phyloP scores from a whole-genome alignment of 2,797 vertebrate genomes.

The Cuculus canorus region DNA sequence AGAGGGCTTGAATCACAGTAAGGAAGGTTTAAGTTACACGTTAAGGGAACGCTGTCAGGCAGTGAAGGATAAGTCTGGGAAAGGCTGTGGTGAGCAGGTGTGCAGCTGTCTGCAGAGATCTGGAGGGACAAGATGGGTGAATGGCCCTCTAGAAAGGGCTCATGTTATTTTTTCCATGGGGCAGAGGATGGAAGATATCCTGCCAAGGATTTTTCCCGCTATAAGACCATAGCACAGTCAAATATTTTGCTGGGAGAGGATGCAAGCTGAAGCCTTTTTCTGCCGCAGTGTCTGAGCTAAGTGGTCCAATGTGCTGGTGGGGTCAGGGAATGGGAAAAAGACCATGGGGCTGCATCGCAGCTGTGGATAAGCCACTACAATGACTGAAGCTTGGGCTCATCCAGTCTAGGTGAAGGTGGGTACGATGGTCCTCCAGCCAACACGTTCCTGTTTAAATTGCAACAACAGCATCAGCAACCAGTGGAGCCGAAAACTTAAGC shows the following conservation, averaged over 20 bases:
- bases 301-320: fast-evolving
- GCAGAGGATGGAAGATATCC: not conserved
- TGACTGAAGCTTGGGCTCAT: not conserved
- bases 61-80: not conserved
- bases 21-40: not conserved
- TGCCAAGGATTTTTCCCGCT: not conserved
- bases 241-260: not conserved
- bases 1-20: not conserved
- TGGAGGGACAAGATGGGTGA: not conserved
- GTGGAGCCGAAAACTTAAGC: not conserved
- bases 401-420: not conserved
- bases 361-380: fast-evolving
- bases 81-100: not conserved
- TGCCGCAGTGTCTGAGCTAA: not conserved
- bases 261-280: not conserved
- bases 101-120: not conserved
- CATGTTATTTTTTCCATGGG: not conserved
- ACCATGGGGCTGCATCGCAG: not conserved
- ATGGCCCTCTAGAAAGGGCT: not conserved
- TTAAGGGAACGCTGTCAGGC: not conserved
- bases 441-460: not conserved
- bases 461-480: not conserved
- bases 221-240: not conserved
- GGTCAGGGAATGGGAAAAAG: not conserved
- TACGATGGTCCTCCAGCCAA: fast-evolving